Evolutionary conservation across 2,113 vertebrate genomes (phyloP), one percentile per base, ranked within the genome.

Genomic region (Thermophis baileyi): DNA sequence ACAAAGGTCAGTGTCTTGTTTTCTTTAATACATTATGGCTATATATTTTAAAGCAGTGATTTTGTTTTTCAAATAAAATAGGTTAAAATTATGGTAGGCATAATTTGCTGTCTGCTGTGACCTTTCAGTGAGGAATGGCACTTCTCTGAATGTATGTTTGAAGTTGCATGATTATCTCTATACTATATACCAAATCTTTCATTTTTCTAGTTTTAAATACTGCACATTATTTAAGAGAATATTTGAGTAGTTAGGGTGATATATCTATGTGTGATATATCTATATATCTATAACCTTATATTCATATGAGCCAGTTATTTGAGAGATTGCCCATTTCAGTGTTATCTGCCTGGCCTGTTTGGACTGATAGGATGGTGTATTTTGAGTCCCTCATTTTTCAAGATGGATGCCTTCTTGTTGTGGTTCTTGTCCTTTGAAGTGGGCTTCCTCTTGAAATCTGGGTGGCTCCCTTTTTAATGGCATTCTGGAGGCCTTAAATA

Each of bases 1-100:
- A 99, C 99, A 93, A 99, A 99, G 99, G 99, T 99, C 97, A 94
- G 96, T 49, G 40, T 95, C 92, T 25, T 60, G 0, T 22, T 46
- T 94, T 91, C 30, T 92, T 22, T 63, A 85, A 22, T 35, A 35
- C 12, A 5, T 92, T 96, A 35, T 91, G 6, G 12, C 3, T 51
- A 74, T 63, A 89, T 74, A 51, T 22, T 90, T 22, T 1, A 25
- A 0, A 92, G 53, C 5, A 63, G 91, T 50, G 22, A 30, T 91
- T 9, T 46, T 89, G 5, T 16, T 74, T 3, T 40, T 50, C 88
- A 54, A 54, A 40, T 25, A 24, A 89, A 63, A 25, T 49, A 14
- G 27, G 81, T 91, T 54, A 95, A 88, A 69, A 88, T 92, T 88
- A 18, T 63, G 20, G 40, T 18, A 60, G 51, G 40, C 12, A n/a